Conservation (phyloP, 2,888 invertebrate species). For the Drosophila putrida region DNA sequence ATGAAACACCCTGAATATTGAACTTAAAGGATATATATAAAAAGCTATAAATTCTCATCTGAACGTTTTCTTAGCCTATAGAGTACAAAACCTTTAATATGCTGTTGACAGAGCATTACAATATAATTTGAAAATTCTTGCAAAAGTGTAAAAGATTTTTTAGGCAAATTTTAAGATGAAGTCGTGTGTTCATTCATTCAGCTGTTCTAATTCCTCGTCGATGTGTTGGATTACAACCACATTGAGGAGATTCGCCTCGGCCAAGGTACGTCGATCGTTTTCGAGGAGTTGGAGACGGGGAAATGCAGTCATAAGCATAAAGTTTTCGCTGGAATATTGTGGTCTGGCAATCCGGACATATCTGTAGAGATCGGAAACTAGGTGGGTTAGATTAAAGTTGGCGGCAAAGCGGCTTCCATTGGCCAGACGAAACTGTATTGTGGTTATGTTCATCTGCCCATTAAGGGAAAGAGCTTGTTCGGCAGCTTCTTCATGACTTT, state of each 20-base stretch:
- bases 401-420: slow-evolving; percentile 66
- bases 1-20: no score
- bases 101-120: slow-evolving; percentile 1
- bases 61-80: no score
- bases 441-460: slow-evolving; percentile 39
- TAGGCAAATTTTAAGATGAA: neutral
- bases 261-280: slow-evolving; percentile 53
- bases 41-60: no score
- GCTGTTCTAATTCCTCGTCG: slow-evolving; percentile 29
- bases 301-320: slow-evolving; percentile 60
- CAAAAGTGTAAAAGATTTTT: neutral
- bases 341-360: slow-evolving; percentile 62
- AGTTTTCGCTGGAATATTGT: slow-evolving; percentile 37
- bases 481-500: slow-evolving; percentile 14
- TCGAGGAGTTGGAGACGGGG: slow-evolving; percentile 56
- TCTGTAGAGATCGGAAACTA: slow-evolving; percentile 61
- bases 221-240: slow-evolving; percentile 70
- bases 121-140: neutral
- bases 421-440: slow-evolving; percentile 61
- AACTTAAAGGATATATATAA: no score
- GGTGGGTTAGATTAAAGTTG: slow-evolving; percentile 62
- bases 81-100: neutral
- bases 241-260: slow-evolving; percentile 58
- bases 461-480: slow-evolving; percentile 37
- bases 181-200: neutral